Conservation (phyloP, 2,888 invertebrate species). For the Penaeus monodon region DNA sequence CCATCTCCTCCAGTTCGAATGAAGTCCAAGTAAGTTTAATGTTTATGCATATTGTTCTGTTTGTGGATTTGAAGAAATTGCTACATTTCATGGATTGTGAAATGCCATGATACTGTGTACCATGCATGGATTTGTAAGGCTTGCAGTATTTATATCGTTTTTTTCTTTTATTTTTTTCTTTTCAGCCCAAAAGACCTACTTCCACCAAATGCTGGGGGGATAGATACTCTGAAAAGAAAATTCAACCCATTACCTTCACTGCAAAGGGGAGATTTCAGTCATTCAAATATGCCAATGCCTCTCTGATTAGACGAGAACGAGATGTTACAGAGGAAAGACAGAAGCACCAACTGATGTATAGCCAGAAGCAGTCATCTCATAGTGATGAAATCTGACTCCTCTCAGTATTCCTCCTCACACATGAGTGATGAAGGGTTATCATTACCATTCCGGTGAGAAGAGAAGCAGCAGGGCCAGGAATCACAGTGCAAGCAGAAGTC, state of each 20-base stretch:
- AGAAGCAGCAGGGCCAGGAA: not conserved
- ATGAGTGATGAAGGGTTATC: not conserved
- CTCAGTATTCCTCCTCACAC: constrained; percentile 1
- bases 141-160: not conserved
- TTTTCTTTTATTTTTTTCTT: not conserved
- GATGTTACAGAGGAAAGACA: constrained; percentile 47
- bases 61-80: too few relatives aligned
- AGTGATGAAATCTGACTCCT: not conserved
- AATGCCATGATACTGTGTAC: not conserved
- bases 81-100: too few relatives aligned
- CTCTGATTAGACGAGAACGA: constrained; percentile 26
- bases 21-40: constrained; percentile 31
- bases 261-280: constrained; percentile 30
- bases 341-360: constrained; percentile 32
- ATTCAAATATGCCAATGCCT: constrained; percentile 24
- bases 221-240: constrained; percentile 52
- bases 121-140: too few relatives aligned
- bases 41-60: too few relatives aligned
- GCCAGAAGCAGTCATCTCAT: not conserved
- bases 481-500: not conserved
- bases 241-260: constrained; percentile 56
- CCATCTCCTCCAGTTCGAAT: constrained; percentile 49
- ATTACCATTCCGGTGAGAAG: not conserved
- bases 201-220: constrained; percentile 43
- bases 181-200: constrained; percentile 50